A percentile compares a stretch with the other conserved stretches of the same genome.
phyloP scores from a whole-genome alignment of 2,888 invertebrate genomes.

The Ecdyonurus torrentis region DNA sequence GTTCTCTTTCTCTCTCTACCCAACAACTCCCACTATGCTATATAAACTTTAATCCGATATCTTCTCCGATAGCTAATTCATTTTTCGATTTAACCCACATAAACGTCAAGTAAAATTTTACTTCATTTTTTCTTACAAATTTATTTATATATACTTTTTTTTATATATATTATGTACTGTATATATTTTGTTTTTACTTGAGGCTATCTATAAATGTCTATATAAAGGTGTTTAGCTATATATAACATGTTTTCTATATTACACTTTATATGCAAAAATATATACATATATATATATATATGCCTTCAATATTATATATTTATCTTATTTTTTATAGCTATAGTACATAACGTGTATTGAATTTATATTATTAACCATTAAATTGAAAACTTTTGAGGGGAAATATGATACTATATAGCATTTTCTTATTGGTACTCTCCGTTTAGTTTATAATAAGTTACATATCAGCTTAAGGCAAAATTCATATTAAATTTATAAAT shows the following conservation, averaged over 20 bases:
- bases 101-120: not conserved
- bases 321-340: not conserved
- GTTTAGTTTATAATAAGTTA: not conserved
- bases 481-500: too few species aligned
- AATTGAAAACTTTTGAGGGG: not conserved
- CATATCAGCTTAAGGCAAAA: not conserved
- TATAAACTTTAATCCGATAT: not conserved
- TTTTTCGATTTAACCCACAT: not conserved
- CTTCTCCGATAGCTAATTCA: not conserved
- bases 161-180: not conserved
- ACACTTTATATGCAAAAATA: not conserved
- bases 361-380: not conserved
- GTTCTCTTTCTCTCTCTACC: not conserved
- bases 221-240: not conserved
- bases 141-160: not conserved
- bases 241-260: not conserved
- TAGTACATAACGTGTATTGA: not conserved
- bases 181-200: not conserved
- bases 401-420: not conserved
- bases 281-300: too few species aligned
- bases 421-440: not conserved
- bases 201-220: not conserved
- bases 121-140: not conserved
- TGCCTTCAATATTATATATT: not conserved
- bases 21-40: too few species aligned